Evolutionary conservation across 2,113 vertebrate genomes (phyloP), one percentile per base, ranked within the genome.

Genomic region (Naja naja): DNA sequence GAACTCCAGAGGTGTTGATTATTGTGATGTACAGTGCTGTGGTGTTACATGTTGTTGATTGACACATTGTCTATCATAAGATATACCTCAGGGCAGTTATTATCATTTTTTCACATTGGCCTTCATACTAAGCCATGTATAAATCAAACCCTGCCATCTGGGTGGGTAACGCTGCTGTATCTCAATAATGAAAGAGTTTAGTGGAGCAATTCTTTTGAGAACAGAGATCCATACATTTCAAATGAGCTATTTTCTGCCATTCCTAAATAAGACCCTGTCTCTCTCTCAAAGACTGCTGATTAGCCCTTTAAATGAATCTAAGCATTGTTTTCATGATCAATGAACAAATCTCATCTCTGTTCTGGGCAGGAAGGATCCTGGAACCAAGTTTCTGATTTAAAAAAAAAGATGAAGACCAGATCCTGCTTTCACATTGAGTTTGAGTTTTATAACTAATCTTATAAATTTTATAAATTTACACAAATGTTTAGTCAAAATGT

Each of bases 71-170:
- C 30, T 49, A 81, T 53, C 64, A 91, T 54, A 54, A 53, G 18
- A 85, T 90, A 74, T 74, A 90, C 5, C 25, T 64, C 7, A n/a
- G 11, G 56, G 7, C 8, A 7, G 12, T 52, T 87, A 30, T 49
- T 49, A 56, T 45, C n/a, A 58, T 86, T 27, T 11, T 55, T 58
- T 69, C 25, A 39, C 85, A 60, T 60, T 55, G 47, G 23, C n/a
- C 9, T 87, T 55, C 11, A 60, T 47, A 47, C 39, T 14, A 8
- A 87, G 5, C 55, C 4, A 81, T 55, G 25, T 88, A 85, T 49
- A 81, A 90, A 87, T 86, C 16, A 94, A 85, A 93, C 93, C 12
- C 34, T 93, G 93, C 49, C 30, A 8, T 47, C 55, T 23, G 45
- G 30, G 22, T 69, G 69, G 88, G 54, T 94, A 90, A 93, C 14